These are phyloP conservation scores for Zaprionus inermis DNA, from an alignment of 1,140 invertebrate genomes.

Conservation along the genomic window DNA sequence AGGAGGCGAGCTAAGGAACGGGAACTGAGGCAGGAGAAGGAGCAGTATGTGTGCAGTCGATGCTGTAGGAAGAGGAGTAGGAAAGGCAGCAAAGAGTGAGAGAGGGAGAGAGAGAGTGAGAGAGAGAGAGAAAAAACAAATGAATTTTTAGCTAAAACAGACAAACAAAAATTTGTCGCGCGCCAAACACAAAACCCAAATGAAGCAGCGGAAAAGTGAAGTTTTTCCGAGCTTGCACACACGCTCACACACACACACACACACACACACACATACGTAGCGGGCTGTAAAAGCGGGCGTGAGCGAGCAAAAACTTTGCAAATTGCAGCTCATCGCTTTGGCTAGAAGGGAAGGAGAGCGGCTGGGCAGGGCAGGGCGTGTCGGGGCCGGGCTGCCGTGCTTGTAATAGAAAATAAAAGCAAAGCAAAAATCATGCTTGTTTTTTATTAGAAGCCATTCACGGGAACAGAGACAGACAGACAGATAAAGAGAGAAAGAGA, in stretches of 20 bases:
- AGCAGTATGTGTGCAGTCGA: too few species aligned
- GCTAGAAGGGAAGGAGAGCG: background rate
- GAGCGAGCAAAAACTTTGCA: constrained; percentile 76
- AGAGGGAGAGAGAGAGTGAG: constrained; percentile 20
- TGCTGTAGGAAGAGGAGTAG: background rate
- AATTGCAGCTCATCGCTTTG: constrained; percentile 77
- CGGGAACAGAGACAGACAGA: background rate
- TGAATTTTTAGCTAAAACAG: constrained; percentile 8
- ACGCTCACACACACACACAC: background rate
- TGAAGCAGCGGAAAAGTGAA: constrained; percentile 78
- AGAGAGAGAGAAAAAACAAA: too few species aligned
- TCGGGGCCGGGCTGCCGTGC: background rate
- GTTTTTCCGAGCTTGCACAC: constrained; percentile 63
- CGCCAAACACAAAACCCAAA: constrained; percentile 53
- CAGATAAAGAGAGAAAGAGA: background rate
- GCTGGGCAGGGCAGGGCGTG: background rate
- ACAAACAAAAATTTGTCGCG: constrained; percentile 59
- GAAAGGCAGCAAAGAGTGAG: constrained; percentile 1
- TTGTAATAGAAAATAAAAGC: constrained; percentile 79
- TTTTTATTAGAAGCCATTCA: constrained; percentile 77
- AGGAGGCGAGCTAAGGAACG: background rate
- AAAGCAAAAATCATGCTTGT: constrained; percentile 72
- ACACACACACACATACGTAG: constrained; percentile 21
- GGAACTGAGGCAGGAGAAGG: background rate
- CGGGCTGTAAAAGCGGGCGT: constrained; percentile 12